These are phyloP conservation scores for Zelostemma sp. DNA, from an alignment of 1,140 invertebrate species.

Conservation along the genomic window DNA sequence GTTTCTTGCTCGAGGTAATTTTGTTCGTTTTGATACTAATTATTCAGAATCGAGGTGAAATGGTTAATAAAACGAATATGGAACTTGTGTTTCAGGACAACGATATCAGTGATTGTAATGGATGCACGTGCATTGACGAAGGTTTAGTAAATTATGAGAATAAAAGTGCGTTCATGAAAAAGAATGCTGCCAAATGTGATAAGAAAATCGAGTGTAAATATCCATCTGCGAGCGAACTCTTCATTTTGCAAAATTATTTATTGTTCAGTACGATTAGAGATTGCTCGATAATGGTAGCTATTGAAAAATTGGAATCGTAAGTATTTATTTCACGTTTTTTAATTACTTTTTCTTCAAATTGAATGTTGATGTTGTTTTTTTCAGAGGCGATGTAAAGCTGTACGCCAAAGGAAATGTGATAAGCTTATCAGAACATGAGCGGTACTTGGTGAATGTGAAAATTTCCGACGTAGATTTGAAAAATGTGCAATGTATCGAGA, in stretches of 20 bases:
- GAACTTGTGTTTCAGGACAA: no score
- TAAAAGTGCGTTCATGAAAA: background rate
- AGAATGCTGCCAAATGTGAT: background rate
- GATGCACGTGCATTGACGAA: no score
- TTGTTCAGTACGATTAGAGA: constrained; percentile 71
- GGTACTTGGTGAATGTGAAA: constrained; percentile 66
- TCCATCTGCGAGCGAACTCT: constrained; percentile 20
- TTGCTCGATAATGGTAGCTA: constrained; percentile 73
- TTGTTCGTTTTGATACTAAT: background rate
- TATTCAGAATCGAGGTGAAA: background rate
- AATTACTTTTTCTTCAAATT: constrained; percentile 1
- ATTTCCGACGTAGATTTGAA: constrained; percentile 73
- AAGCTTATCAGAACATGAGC: constrained; percentile 55
- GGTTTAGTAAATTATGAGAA: no score
- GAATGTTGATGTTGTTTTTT: background rate
- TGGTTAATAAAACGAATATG: background rate
- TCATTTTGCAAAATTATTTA: constrained; percentile 68
- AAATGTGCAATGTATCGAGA: constrained; percentile 69
- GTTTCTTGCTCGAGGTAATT: background rate
- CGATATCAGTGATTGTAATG: no score
- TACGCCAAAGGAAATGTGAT: constrained; percentile 46
- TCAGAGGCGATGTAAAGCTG: background rate
- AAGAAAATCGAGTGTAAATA: constrained; percentile 16
- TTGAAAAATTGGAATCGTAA: constrained; percentile 63
- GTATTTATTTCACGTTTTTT: constrained; percentile 21